Conservation (phyloP, 2,113 vertebrate species). For the Eurystomus gularis region DNA sequence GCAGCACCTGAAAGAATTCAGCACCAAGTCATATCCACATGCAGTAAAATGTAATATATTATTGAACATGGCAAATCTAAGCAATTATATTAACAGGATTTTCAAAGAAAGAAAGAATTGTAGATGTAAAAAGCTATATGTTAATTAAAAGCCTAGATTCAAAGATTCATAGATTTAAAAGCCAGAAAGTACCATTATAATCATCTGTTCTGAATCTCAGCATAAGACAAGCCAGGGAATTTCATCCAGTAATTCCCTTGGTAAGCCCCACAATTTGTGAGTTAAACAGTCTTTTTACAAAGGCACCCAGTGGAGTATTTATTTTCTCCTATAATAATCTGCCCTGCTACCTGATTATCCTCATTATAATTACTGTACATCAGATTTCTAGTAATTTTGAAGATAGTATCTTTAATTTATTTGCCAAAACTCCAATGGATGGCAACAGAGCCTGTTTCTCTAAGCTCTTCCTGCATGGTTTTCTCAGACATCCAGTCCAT, state of each 20-base stretch:
- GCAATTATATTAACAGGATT: neutral
- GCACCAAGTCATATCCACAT: neutral
- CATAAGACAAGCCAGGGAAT: neutral
- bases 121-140: neutral
- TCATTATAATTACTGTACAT: neutral
- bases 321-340: neutral
- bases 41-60: neutral
- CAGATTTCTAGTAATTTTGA: neutral
- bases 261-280: neutral
- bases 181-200: neutral
- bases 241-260: neutral
- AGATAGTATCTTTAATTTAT: neutral
- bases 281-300: neutral
- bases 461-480: neutral
- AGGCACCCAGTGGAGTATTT: neutral
- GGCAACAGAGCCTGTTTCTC: rapidly evolving
- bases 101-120: neutral
- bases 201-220: rapidly evolving
- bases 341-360: neutral
- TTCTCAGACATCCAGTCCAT: neutral
- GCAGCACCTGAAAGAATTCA: neutral
- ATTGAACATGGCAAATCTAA: neutral
- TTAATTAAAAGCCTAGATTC: neutral
- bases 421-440: neutral
- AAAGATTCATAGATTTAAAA: neutral